Evolutionary conservation across 2,888 invertebrate species (phyloP), one percentile per base, ranked within the genome.

Genomic region (Cryptops parisi): DNA sequence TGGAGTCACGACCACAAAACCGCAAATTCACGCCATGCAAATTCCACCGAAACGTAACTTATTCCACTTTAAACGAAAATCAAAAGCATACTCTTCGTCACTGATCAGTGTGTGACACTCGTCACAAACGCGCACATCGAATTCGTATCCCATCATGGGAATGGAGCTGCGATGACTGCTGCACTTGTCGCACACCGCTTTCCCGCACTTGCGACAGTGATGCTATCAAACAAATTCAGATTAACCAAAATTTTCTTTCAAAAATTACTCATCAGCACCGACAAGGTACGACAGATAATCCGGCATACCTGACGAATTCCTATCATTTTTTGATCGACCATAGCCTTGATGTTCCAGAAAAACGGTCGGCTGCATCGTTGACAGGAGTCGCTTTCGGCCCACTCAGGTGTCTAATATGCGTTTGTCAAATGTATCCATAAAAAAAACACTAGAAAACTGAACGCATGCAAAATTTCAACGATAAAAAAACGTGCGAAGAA

Each of bases 271-370:
- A 40, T 2, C 3, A n/a, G n/a, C n/a, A n/a, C n/a, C n/a, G n/a
- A 26, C n/a, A 41, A 17, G 25, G 49, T 12, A 33, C 15, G 38
- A 33, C 9, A 12, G 9, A 40, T 51, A n/a, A n/a, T n/a, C n/a
- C n/a, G n/a, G n/a, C n/a, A n/a, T n/a, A 71, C 72, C 52, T 94
- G 81, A 60, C 74, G 62, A 23, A 89, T 77, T 57, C 90, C 90
- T 52, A 97, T 74, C 67, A 88, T 90, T 65, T 88, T 83, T 71
- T 88, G 88, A 70, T 96, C 91, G 86, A 97, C 91, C 96, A 99
- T 98, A 12, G 89, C 90, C 58, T 87, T 79, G 50, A 98, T 78
- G 71, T 99, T 99, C 98, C 98, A 98, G 72, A 97, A 97, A 74
- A 98, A 98, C 22, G 98, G 98, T 56, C 85, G 78, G 51, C 83